Conservation (phyloP, 2,888 invertebrate genomes). For the Silvanus unidentatus region DNA sequence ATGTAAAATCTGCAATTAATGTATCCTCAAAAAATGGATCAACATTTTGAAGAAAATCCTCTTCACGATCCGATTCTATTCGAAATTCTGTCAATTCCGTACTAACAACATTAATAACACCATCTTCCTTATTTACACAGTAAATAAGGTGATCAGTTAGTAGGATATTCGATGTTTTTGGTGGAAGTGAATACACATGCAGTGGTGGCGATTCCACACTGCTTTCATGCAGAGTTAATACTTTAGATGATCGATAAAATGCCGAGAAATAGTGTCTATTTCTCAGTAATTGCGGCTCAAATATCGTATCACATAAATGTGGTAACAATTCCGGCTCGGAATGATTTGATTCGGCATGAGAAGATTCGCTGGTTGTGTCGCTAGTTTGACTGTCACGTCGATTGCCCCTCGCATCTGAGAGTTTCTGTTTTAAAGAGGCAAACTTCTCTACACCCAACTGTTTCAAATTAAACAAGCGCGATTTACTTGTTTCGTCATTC, state of each 20-base stretch:
- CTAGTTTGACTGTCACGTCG: constrained; percentile 40
- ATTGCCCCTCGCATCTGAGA: constrained; percentile 49
- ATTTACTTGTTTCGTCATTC: constrained; percentile 43
- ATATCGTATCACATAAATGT: constrained; percentile 49
- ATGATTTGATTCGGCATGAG: constrained; percentile 29
- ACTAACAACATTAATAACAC: constrained; percentile 51
- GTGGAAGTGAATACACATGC: constrained; percentile 63
- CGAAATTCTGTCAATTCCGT: constrained; percentile 53
- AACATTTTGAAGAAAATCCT: no score
- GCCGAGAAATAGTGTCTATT: constrained; percentile 56
- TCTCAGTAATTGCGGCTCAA: constrained; percentile 54
- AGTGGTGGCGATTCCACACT: constrained; percentile 61
- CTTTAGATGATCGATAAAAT: constrained; percentile 52
- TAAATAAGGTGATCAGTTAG: constrained; percentile 66
- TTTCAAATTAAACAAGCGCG: constrained; percentile 58
- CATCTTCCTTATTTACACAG: constrained; percentile 49
- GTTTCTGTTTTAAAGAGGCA: constrained; percentile 57
- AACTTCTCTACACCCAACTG: constrained; percentile 66
- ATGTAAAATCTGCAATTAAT: constrained; percentile 52
- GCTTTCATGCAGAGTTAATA: constrained; percentile 59
- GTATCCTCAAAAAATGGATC: constrained; percentile 56
- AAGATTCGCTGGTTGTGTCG: constrained; percentile 40
- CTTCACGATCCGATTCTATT: constrained; percentile 49
- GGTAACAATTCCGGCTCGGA: constrained; percentile 43
- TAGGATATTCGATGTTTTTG: constrained; percentile 55